Base-by-base conservation (phyloP, 2,888 invertebrate species). In the Lepidonotus clava region DNA sequence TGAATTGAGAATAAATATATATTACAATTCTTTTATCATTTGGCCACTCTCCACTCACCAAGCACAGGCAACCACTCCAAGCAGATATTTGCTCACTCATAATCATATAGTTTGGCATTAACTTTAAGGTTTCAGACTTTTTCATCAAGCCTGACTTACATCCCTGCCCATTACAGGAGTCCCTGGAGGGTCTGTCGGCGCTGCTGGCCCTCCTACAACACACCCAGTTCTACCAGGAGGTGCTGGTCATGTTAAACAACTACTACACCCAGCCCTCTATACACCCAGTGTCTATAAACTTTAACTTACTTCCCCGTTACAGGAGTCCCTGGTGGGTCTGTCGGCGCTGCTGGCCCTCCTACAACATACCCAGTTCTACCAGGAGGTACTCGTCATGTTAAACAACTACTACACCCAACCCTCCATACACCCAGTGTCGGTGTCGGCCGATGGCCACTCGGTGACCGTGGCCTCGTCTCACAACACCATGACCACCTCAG, bases 301-400 rank as follows among this genome's bases (percentile, higher is more conserved):
- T 18, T 51, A 18, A n/a, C n/a, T n/a, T n/a, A n/a, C n/a, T n/a
- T n/a, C n/a, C n/a, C n/a, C n/a, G n/a, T n/a, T 28, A 46, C 88
- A 92, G 93, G 92, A 92, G 67, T 91, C 92, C 0, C 89, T 93
- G 84, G 90, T 91, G n/a, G 93, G 93, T 11, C 88, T 92, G n/a
- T 89, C 92, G 11, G 93, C 93, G 2, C 89, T 93, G 76, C 88
- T 92, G 86, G 92, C 92, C 0, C 89, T 93, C 66, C 88, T 93
- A 5, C 92, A 92, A 80, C 93, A 93, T 89, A 92, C 92, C 76
- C 91, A 92, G 87, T 93, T 93, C 89, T 93, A 93, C 89, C 89
- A 90, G 51, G 91, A 92, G 88, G 90, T 93, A 90, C 85, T 89
- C 21, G 89, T 90, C 40, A 89, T 93, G 83, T 77, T 93, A 84